phyloP scores from a whole-genome alignment of 1,140 invertebrate species.

The Drosophila jambulina region DNA sequence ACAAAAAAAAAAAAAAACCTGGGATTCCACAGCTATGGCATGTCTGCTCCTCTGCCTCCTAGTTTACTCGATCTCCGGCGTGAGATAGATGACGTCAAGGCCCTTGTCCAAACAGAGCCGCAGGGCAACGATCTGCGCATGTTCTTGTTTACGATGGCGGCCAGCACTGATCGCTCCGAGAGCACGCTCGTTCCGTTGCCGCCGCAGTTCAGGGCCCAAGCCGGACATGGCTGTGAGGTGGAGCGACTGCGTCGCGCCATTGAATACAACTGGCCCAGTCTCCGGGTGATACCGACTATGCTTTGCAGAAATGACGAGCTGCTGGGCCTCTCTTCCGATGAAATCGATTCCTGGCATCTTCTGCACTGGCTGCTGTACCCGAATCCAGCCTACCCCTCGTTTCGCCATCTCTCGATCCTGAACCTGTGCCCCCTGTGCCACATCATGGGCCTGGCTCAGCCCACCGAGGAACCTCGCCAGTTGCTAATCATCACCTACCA shows the following conservation, averaged over 20 bases:
- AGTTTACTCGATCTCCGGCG: neutral
- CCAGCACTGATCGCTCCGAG: neutral
- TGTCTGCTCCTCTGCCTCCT: too few relatives aligned
- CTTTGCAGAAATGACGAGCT: neutral
- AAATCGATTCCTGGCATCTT: neutral
- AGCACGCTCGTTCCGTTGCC: slow-evolving; percentile 9
- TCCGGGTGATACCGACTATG: neutral
- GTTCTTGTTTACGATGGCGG: slow-evolving; percentile 7
- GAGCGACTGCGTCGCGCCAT: neutral
- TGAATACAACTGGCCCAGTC: neutral
- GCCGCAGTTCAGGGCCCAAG: neutral
- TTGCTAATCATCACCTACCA: neutral
- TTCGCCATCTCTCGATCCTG: neutral
- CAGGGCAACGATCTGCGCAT: slow-evolving; percentile 6
- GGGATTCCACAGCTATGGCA: neutral
- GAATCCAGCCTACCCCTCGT: neutral
- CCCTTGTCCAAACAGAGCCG: neutral
- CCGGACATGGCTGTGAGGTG: neutral
- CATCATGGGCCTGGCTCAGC: neutral
- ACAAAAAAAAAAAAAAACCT: neutral
- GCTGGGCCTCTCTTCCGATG: neutral
- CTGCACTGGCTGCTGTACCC: neutral
- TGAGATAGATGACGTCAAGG: neutral
- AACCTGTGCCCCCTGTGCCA: neutral
- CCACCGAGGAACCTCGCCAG: neutral